Percentiles rank a stretch among this genome's conserved stretches.
These are phyloP conservation scores for Cygnus olor DNA, from an alignment of 2,797 vertebrate genomes.

Conservation along the genomic window DNA sequence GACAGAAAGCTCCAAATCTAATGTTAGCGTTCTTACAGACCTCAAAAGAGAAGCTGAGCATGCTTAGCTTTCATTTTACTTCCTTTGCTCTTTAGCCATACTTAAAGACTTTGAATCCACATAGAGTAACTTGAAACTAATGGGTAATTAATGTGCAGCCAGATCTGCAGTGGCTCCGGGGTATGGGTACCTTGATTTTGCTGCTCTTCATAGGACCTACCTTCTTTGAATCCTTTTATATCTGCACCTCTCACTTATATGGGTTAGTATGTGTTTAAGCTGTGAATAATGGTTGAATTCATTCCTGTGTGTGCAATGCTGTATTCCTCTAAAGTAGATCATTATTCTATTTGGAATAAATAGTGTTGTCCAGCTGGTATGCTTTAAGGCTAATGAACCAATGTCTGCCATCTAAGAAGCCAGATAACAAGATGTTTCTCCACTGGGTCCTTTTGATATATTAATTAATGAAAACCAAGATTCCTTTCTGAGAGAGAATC, in stretches of 20 bases:
- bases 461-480: slow-evolving; percentile 79
- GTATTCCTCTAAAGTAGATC: slow-evolving; percentile 66
- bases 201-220: slow-evolving; percentile 15
- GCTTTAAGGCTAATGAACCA: slow-evolving; percentile 80
- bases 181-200: neutral
- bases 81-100: neutral
- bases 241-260: neutral
- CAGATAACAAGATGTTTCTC: slow-evolving; percentile 78
- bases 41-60: neutral
- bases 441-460: slow-evolving; percentile 74
- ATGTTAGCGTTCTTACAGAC: neutral
- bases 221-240: slow-evolving; percentile 30
- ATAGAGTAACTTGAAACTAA: slow-evolving; percentile 39
- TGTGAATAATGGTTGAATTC: slow-evolving; percentile 50
- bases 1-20: neutral
- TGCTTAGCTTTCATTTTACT: neutral
- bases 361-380: slow-evolving; percentile 72
- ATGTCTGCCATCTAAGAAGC: slow-evolving; percentile 73
- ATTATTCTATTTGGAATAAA: slow-evolving; percentile 78
- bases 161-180: slow-evolving; percentile 23
- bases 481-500: slow-evolving; percentile 42
- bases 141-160: slow-evolving; percentile 45
- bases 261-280: slow-evolving; percentile 15
- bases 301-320: slow-evolving; percentile 44
- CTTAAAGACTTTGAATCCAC: slow-evolving; percentile 15